Evolutionary conservation across 2,797 vertebrate genomes (phyloP), one percentile per base, ranked within the genome.

Genomic region (Psittacula derbiana): DNA sequence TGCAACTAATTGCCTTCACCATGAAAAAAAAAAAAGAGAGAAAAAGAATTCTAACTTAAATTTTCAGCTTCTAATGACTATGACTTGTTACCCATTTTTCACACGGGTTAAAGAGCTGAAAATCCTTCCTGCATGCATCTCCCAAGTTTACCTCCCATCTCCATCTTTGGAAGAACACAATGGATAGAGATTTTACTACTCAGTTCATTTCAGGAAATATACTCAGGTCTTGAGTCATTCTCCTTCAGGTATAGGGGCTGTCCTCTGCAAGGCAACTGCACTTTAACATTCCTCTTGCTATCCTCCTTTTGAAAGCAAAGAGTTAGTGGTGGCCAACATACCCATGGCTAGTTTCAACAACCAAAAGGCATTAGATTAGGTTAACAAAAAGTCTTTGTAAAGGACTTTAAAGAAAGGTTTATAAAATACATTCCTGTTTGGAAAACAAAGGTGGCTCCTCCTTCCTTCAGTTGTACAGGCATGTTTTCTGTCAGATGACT

Each of bases 401-500:
- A 80, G 52, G 17, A 44, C 10, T 72, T 79, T 52, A 44, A 80
- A 78, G 15, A 61, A 78, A 74, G 9, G 4, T 74, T 85, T 73
- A 8, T 67, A 72, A 70, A 87, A 80, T 24, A 8, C 6, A 11
- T 76, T 86, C 16, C 18, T 72, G 3, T 46, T 74, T 44, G 27
- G 46, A 69, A 60, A 58, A 84, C 15, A 86, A 79, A 75, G 5
- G 10, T 52, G 20, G 2, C 1, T 44, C 2, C 31, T 87, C 33
- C 33, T 61, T 80, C 38, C 15, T 88, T 83, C n/a, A 53, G 31
- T 17, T 78, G 9, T 53, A 31, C 5, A 53, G 24, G 14, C 53
- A 55, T 19, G 23, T 67, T 86, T 95, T 94, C 33, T 88, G 7
- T 79, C 47, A 86, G n/a, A 14, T 81, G 47, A 65, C 5, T 23